These are phyloP conservation scores for Heliconius charithonia DNA, from an alignment of 2,888 invertebrate species.

Conservation along the genomic window DNA sequence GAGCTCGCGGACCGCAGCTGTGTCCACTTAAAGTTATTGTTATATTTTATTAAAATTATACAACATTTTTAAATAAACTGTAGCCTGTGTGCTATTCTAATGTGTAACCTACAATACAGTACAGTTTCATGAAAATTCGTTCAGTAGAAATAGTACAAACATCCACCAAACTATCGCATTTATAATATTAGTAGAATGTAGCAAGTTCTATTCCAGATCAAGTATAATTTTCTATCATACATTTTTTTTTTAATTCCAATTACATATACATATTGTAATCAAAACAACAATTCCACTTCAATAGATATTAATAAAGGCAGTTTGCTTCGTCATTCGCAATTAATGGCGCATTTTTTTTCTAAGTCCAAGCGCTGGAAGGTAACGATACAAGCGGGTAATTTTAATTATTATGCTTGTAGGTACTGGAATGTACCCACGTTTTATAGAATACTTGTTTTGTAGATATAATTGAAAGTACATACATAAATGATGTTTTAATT, in stretches of 20 bases:
- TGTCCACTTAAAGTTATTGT: too few species aligned
- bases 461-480: not conserved
- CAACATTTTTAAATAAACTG: too few species aligned
- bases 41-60: too few species aligned
- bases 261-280: not conserved
- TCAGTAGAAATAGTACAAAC: not conserved
- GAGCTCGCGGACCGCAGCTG: too few species aligned
- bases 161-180: not conserved
- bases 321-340: conserved; percentile 14
- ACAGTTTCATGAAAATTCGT: too few species aligned
- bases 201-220: not conserved
- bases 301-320: not conserved
- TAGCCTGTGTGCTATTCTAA: too few species aligned
- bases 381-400: conserved; percentile 16
- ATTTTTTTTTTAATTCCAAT: not conserved
- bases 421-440: conserved; percentile 18
- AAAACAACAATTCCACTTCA: conserved; percentile 15
- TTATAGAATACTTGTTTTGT: conserved; percentile 25
- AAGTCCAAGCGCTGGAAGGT: conserved; percentile 13
- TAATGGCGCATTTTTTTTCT: conserved; percentile 34
- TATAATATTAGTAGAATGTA: not conserved
- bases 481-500: not conserved
- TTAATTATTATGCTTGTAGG: conserved; percentile 33
- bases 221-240: not conserved
- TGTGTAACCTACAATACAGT: too few species aligned